A percentile compares a stretch with the other conserved stretches of the same genome.
Conservation (phyloP, 2,888 invertebrate species). For the Phania funesta region DNA sequence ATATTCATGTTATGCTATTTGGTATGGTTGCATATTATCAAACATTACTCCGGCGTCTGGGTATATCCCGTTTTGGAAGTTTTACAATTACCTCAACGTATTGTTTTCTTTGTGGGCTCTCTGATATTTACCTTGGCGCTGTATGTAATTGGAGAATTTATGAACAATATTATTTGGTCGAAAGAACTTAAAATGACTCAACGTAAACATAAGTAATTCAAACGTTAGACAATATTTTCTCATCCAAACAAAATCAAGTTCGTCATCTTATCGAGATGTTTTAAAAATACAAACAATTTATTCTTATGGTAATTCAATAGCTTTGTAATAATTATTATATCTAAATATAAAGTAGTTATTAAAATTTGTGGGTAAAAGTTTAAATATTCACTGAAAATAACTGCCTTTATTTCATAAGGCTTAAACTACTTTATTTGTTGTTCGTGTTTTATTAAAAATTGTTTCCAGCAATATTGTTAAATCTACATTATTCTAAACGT, state of each 20-base stretch:
- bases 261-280: slow-evolving; percentile 19
- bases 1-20: slow-evolving; percentile 87
- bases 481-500: slow-evolving; percentile 9
- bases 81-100: slow-evolving; percentile 86
- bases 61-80: slow-evolving; percentile 94
- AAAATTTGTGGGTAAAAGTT: slow-evolving; percentile 28
- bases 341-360: slow-evolving; percentile 7
- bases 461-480: slow-evolving; percentile 38
- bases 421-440: slow-evolving; percentile 7
- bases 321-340: too few species aligned
- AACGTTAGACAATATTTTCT: background rate
- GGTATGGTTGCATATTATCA: slow-evolving; percentile 89
- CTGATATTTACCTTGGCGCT: slow-evolving; percentile 83
- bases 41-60: slow-evolving; percentile 89
- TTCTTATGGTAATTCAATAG: slow-evolving; percentile 65
- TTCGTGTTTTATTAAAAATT: slow-evolving; percentile 28
- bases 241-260: background rate
- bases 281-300: slow-evolving; percentile 35
- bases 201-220: slow-evolving; percentile 77
- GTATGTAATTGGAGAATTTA: slow-evolving; percentile 87
- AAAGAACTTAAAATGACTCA: slow-evolving; percentile 82
- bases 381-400: slow-evolving; percentile 22
- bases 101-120: slow-evolving; percentile 86
- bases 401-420: slow-evolving; percentile 34
- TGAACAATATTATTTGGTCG: slow-evolving; percentile 88